A percentile compares a stretch with the other conserved stretches of the same genome.
phyloP scores from a whole-genome alignment of 1,140 invertebrate species.

The Telenomus remus region DNA sequence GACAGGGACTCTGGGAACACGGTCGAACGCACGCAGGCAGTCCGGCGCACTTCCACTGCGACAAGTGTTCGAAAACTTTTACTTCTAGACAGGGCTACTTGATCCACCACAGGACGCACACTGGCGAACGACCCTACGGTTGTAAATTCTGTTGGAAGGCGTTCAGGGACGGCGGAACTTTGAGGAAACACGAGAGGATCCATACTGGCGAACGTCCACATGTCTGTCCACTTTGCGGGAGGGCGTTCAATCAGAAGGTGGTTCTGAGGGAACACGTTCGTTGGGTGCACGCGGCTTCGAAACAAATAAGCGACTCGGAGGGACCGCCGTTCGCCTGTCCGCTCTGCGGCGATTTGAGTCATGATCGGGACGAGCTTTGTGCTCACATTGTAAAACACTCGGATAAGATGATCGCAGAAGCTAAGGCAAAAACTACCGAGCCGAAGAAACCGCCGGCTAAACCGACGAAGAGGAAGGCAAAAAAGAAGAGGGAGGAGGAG shows the following conservation, averaged over 20 bases:
- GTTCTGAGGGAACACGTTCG: slow-evolving; percentile 75
- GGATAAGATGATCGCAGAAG: slow-evolving; percentile 73
- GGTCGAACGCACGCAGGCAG: slow-evolving; percentile 73
- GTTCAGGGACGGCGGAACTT: slow-evolving; percentile 79
- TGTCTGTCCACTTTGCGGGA: slow-evolving; percentile 80
- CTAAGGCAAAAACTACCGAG: slow-evolving; percentile 70
- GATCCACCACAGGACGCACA: slow-evolving; percentile 80
- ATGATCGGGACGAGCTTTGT: slow-evolving; percentile 75
- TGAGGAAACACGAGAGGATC: slow-evolving; percentile 80
- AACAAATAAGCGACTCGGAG: slow-evolving; percentile 63
- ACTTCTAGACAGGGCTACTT: slow-evolving; percentile 81
- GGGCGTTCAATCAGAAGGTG: slow-evolving; percentile 78
- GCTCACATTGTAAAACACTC: slow-evolving; percentile 77
- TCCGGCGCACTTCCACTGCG: slow-evolving; percentile 77
- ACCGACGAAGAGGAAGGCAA: slow-evolving; percentile 59
- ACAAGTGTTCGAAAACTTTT: slow-evolving; percentile 75
- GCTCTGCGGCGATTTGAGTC: slow-evolving; percentile 69
- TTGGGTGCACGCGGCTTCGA: slow-evolving; percentile 75
- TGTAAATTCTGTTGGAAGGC: slow-evolving; percentile 89
- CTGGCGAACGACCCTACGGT: slow-evolving; percentile 80
- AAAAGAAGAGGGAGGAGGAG: slow-evolving; percentile 11
- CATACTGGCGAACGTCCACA: slow-evolving; percentile 82
- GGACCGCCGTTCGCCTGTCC: slow-evolving; percentile 70
- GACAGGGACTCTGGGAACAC: slow-evolving; percentile 76
- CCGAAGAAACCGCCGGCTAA: slow-evolving; percentile 59